Base-by-base conservation (phyloP, 2,888 invertebrate species). In the Tinea pellionella region DNA sequence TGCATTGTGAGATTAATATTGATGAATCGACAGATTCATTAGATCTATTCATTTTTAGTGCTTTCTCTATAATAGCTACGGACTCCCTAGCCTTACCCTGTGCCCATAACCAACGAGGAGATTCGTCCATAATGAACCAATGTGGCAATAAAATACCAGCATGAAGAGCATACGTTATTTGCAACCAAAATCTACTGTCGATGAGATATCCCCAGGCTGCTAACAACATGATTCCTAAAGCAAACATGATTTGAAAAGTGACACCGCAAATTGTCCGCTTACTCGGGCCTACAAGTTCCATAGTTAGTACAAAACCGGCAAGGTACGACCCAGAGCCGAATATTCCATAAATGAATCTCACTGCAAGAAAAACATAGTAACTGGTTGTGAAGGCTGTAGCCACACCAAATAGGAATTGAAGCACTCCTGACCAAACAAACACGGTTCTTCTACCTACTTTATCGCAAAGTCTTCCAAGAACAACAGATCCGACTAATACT, bases 51-150 rank as follows among this genome's bases (percentile, higher is more conserved):
- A 91, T 89, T 74, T 90, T 91, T 18, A 94, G 75, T 1, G 92
- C 95, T 70, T 91, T 93, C 63, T 91, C 89, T 53, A 95, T 89
- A 63, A 96, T 94, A 8, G 89, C 89, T 0, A 95, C 89, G 0
- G 95, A 93, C 74, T 95, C 94, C 11, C 89, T 85, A 1, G 90
- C 88, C 24, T 92, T 89, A 1, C 95, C 95, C 71, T 95, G 94
- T 6, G 92, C 89, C 95, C 96, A 96, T 2, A 96, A 81, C 96
- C 96, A 96, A 63, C 95, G 89, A 0, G 95, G 95, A 30, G 95
- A 96, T 78, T 96, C 96, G 67, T 96, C 95, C 90, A 96, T 92
- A 29, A 94, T 70, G 89, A 95, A 92, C 92, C 93, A 94, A 73
- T 96, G 95, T 13, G 91, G 92, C 60, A 95, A 75, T 19, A 96